Conservation (phyloP, 2,113 vertebrate species). For the Sinosuthora webbiana region DNA sequence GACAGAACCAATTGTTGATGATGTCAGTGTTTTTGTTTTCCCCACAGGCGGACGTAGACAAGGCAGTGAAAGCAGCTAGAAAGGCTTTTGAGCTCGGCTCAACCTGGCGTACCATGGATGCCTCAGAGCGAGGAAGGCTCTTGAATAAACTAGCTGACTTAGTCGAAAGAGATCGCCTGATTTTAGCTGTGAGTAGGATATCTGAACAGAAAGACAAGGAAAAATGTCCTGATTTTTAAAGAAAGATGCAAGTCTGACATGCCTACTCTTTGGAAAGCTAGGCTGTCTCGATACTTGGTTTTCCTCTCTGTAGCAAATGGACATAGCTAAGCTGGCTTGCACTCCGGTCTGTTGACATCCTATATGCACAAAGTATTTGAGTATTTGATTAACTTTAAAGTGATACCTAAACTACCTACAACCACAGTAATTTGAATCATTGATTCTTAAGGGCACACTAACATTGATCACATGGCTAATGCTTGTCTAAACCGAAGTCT, state of each 20-base stretch:
- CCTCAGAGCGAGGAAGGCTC: slow-evolving; percentile 82
- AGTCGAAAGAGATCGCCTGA: slow-evolving; percentile 80
- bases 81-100: slow-evolving; percentile 86
- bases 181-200: slow-evolving; percentile 80
- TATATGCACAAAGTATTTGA: not conserved
- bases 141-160: slow-evolving; percentile 83
- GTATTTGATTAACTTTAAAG: not conserved
- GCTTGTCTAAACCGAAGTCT: not conserved
- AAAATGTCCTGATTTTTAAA: not conserved
- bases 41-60: slow-evolving; percentile 81
- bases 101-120: slow-evolving; percentile 86
- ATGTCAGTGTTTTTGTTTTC: not conserved
- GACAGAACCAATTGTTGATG: not conserved
- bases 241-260: not conserved
- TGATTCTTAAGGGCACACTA: not conserved
- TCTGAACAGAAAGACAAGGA: not conserved
- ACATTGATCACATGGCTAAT: rapidly evolving
- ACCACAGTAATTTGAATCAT: not conserved
- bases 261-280: not conserved
- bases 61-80: slow-evolving; percentile 84
- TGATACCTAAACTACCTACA: not conserved
- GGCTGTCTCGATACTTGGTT: not conserved
- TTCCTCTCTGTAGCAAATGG: not conserved
- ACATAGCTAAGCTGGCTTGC: not conserved
- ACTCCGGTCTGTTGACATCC: not conserved